Percentiles rank a stretch among this genome's conserved stretches.
phyloP scores from a whole-genome alignment of 2,113 vertebrate genomes.

The Centropristis striata region DNA sequence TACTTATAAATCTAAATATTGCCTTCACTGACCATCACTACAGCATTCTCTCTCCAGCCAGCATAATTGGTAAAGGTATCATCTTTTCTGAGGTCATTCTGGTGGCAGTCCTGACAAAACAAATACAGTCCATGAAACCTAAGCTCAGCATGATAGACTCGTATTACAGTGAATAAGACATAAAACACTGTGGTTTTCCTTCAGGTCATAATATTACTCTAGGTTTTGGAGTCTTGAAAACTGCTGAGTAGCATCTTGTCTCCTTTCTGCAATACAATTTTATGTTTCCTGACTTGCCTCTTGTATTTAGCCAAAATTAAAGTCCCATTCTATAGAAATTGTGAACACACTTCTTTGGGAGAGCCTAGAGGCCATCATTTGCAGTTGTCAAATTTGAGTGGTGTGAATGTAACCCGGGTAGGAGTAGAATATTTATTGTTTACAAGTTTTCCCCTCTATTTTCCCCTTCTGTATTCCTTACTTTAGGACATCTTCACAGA shows the following conservation, averaged over 20 bases:
- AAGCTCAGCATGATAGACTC: conserved; percentile 14
- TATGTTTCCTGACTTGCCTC: neutral
- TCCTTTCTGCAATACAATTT: neutral
- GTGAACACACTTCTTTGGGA: neutral
- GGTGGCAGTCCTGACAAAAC: conserved; percentile 4
- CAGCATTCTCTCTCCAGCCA: neutral
- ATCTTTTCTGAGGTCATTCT: neutral
- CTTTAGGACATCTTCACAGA: neutral
- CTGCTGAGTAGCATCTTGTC: neutral
- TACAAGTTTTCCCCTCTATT: neutral
- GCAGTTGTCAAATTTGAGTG: conserved; percentile 6
- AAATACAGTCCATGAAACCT: neutral
- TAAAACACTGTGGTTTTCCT: conserved; percentile 15
- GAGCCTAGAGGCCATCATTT: neutral
- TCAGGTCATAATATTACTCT: neutral
- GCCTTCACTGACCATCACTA: neutral
- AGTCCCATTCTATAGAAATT: neutral
- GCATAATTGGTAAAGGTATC: neutral
- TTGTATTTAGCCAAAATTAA: neutral
- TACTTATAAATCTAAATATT: neutral
- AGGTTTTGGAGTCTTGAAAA: conserved; percentile 1
- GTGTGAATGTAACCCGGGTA: neutral
- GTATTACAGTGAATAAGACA: conserved; percentile 1
- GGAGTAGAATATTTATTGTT: neutral
- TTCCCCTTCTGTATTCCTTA: neutral